Percentiles rank a stretch among this genome's conserved stretches.
These are phyloP conservation scores for Globia sparganii DNA, from an alignment of 2,888 invertebrate genomes.

Conservation along the genomic window DNA sequence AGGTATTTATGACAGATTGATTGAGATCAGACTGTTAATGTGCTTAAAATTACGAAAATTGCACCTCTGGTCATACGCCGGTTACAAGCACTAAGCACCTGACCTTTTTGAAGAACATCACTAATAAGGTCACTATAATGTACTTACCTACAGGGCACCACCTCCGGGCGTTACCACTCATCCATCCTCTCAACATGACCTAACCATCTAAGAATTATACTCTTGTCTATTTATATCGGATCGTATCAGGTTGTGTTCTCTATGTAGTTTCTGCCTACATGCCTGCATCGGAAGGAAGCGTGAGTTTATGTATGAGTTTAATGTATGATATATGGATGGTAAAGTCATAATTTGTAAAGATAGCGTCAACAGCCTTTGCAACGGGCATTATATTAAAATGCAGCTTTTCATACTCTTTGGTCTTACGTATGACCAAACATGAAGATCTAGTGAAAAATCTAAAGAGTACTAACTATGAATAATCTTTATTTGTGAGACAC, in stretches of 20 bases:
- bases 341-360: not conserved
- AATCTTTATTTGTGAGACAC: not conserved
- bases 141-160: not conserved
- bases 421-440: not conserved
- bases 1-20: no score
- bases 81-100: not conserved
- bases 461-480: no score
- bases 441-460: not conserved
- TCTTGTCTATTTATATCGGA: not conserved
- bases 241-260: not conserved
- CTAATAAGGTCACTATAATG: not conserved
- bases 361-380: not conserved
- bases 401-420: slow-evolving; percentile 5
- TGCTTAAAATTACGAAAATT: no score
- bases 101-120: not conserved
- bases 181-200: not conserved
- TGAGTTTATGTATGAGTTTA: not conserved
- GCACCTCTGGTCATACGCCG: not conserved
- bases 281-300: not conserved
- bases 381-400: not conserved
- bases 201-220: not conserved
- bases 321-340: not conserved
- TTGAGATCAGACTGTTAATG: no score
- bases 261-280: not conserved
- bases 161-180: not conserved